Percentiles rank a stretch among this genome's conserved stretches.
Evolutionary conservation across 2,113 vertebrate genomes (phyloP).

Genomic region (Sterrhoptilus dennistouni): DNA sequence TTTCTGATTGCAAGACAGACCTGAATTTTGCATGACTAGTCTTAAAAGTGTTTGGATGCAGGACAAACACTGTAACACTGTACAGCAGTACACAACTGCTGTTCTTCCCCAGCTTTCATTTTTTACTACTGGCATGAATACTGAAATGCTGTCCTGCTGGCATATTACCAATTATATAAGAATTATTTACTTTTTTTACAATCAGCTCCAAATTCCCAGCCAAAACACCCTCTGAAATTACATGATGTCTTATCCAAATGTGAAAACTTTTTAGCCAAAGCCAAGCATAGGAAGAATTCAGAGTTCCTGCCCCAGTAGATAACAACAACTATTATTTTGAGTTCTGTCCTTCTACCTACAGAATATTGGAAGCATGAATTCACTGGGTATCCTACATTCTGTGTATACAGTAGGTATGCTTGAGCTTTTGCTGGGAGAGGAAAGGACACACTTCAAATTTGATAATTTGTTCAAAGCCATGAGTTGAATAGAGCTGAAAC

Average conservation of each 20-base stretch:
- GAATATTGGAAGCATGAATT: background rate
- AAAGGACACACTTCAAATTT: background rate
- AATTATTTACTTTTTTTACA: background rate
- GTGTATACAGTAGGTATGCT: background rate
- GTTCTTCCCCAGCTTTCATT: background rate
- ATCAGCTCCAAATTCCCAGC: background rate
- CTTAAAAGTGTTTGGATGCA: background rate
- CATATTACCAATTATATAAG: background rate
- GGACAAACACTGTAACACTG: background rate
- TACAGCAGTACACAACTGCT: fast-evolving
- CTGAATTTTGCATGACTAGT: background rate
- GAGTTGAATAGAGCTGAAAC: background rate
- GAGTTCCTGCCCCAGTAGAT: background rate
- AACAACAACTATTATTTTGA: background rate
- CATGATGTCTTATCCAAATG: background rate
- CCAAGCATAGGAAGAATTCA: background rate
- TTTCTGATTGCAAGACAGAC: background rate
- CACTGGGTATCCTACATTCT: background rate
- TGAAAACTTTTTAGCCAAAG: background rate
- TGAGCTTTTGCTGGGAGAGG: background rate
- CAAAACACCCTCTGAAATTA: background rate
- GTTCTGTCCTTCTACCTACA: background rate
- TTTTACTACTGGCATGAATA: background rate
- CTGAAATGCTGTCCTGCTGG: background rate
- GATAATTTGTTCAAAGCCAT: background rate